Base-by-base conservation (phyloP, 2,797 vertebrate genomes). In the Pseudochirops cupreus region DNA sequence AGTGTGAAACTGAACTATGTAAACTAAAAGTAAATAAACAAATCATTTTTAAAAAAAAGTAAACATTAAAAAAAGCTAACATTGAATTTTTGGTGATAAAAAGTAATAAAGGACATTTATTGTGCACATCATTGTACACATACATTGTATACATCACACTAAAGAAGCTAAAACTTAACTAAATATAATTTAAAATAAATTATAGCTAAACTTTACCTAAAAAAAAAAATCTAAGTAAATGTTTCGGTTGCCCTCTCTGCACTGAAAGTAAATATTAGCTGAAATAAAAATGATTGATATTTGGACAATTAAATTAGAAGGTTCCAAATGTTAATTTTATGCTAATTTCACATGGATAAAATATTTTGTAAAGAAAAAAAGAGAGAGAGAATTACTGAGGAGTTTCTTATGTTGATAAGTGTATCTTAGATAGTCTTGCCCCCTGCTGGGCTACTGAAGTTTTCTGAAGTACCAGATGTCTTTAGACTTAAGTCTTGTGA, bases 401-500 rank as follows among this genome's bases (percentile, higher is more conserved):
- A 94, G 53, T 54, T 54, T 12, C 10, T 54, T 54, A 11, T 54
- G 12, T 54, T 54, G 53, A 54, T 54, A 54, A 87, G 46, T 26
- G 74, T 87, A 26, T 50, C 21, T 87, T 87, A 87, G 62, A 74
- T 56, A 91, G 14, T 87, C 16, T 91, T 92, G 55, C 94, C 24
- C 28, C 14, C 28, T 56, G 46, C 91, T 91, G 29, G 74, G 31
- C 50, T 39, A 21, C 39, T 91, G 39, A 90, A 90, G 3, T 24
- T 55, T 96, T 93, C 26, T 31, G 57, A 93, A 90, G 56, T 39
- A 54, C 9, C 58, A 16, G 24, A 82, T 92, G 46, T 33, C 16
- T 96, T 96, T 33, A 94, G 57, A 62, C 46, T 91, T 91, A 55
- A 94, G 24, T 46, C 59, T 0, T 95, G 89, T 56, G 54, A 82